A percentile compares a stretch with the other conserved stretches of the same genome.
Evolutionary conservation across 2,797 vertebrate genomes (phyloP).

Genomic region (Apodemus agrarius): DNA sequence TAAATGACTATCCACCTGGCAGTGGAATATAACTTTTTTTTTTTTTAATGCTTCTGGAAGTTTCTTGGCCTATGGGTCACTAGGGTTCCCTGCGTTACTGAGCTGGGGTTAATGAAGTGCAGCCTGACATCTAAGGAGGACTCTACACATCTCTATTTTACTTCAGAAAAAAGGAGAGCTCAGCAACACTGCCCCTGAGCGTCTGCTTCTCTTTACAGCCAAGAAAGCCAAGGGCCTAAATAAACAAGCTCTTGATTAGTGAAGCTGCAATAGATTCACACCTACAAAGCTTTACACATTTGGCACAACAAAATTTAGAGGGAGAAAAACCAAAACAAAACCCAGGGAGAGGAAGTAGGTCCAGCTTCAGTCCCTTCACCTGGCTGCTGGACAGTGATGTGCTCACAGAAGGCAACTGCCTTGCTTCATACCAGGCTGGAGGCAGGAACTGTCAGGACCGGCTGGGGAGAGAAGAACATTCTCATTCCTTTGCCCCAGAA

Average conservation of each 20-base stretch:
- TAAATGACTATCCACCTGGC: slow-evolving; percentile 26
- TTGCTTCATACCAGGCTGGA: neutral
- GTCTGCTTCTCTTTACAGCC: slow-evolving; percentile 55
- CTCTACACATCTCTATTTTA: neutral
- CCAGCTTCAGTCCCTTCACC: slow-evolving; percentile 7
- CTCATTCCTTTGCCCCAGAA: neutral
- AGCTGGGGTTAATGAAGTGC: slow-evolving; percentile 61
- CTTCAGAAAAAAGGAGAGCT: slow-evolving; percentile 12
- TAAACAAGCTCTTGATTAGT: slow-evolving; percentile 65
- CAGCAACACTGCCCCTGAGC: slow-evolving; percentile 50
- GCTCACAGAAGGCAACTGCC: neutral
- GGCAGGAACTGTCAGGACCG: slow-evolving; percentile 21
- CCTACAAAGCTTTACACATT: slow-evolving; percentile 73
- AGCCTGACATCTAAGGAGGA: slow-evolving; percentile 6
- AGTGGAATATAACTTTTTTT: neutral
- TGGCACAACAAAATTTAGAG: slow-evolving; percentile 81
- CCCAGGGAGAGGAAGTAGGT: neutral
- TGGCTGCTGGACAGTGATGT: slow-evolving; percentile 61
- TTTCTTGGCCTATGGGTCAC: slow-evolving; percentile 61
- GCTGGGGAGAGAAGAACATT: neutral
- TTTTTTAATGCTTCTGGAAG: slow-evolving; percentile 83
- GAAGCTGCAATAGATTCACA: slow-evolving; percentile 60
- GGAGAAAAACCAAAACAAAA: neutral
- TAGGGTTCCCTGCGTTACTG: neutral
- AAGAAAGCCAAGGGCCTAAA: slow-evolving; percentile 72